Evolutionary conservation across 2,888 invertebrate genomes (phyloP).

Genomic region (Chelonus formosanus): DNA sequence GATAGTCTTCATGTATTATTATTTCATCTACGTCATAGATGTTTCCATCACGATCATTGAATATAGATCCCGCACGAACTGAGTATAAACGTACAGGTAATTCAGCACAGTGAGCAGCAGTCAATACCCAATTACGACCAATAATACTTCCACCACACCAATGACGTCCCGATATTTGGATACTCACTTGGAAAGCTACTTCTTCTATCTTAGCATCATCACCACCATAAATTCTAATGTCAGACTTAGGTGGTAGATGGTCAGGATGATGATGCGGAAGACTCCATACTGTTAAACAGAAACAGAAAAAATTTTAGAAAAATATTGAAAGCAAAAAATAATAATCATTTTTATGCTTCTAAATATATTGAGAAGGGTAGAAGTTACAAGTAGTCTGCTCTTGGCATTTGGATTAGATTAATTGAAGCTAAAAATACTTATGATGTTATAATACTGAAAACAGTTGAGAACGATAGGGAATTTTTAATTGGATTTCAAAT

Average conservation of each 20-base stretch:
- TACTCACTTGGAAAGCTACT: conserved; percentile 46
- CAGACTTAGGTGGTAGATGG: conserved; percentile 32
- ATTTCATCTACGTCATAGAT: conserved; percentile 65
- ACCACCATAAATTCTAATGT: conserved; percentile 65
- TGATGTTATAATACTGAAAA: too few relatives aligned
- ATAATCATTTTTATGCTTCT: too few relatives aligned
- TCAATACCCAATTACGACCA: conserved; percentile 66
- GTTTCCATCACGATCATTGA: conserved; percentile 65
- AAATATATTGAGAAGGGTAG: too few relatives aligned
- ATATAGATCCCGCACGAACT: conserved; percentile 68
- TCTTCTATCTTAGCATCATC: conserved; percentile 52
- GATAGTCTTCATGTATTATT: conserved; percentile 67
- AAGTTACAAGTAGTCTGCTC: too few relatives aligned
- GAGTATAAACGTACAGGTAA: conserved; percentile 51
- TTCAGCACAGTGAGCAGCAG: conserved; percentile 70
- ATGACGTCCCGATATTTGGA: conserved; percentile 60
- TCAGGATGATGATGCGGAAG: too few relatives aligned
- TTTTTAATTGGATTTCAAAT: too few relatives aligned
- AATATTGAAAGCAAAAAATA: too few relatives aligned
- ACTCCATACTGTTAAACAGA: too few relatives aligned
- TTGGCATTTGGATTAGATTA: too few relatives aligned
- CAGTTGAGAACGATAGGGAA: too few relatives aligned
- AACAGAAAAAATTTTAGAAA: too few relatives aligned
- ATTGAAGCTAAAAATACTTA: too few relatives aligned
- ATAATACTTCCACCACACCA: conserved; percentile 70